A percentile compares a stretch with the other conserved stretches of the same genome.
Conservation (phyloP, 2,797 vertebrate genomes). For the Cossypha polioptera region DNA sequence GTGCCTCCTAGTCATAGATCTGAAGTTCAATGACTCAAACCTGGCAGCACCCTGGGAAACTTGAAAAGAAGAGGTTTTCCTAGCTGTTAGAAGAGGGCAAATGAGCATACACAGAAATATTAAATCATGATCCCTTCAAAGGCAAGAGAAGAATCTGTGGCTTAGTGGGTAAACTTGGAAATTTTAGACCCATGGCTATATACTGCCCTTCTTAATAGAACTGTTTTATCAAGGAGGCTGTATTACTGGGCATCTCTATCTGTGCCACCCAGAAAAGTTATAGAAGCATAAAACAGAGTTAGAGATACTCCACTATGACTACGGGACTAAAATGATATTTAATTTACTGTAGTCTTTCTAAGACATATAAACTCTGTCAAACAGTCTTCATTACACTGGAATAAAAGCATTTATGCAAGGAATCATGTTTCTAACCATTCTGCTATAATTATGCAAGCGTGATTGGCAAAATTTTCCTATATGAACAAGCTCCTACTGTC, state of each 20-base stretch:
- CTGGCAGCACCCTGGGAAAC: background rate
- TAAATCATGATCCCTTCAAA: background rate
- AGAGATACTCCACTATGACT: background rate
- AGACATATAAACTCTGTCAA: background rate
- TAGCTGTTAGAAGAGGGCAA: background rate
- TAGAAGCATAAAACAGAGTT: background rate
- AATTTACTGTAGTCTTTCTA: background rate
- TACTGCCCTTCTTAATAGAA: background rate
- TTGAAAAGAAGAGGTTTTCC: background rate
- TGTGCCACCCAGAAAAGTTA: background rate
- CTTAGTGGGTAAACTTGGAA: background rate
- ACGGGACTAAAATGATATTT: background rate
- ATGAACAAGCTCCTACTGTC: background rate
- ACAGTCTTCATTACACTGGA: background rate
- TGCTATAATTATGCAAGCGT: background rate
- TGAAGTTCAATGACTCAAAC: constrained; percentile 3
- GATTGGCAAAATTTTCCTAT: background rate
- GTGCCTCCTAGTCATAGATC: background rate
- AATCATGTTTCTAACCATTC: background rate
- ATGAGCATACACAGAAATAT: background rate
- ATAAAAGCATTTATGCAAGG: background rate
- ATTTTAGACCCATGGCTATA: background rate
- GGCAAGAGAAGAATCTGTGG: background rate
- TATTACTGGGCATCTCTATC: background rate
- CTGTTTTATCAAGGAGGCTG: background rate